phyloP scores from a whole-genome alignment of 2,113 vertebrate genomes.

The Chlamydotis undulata region DNA sequence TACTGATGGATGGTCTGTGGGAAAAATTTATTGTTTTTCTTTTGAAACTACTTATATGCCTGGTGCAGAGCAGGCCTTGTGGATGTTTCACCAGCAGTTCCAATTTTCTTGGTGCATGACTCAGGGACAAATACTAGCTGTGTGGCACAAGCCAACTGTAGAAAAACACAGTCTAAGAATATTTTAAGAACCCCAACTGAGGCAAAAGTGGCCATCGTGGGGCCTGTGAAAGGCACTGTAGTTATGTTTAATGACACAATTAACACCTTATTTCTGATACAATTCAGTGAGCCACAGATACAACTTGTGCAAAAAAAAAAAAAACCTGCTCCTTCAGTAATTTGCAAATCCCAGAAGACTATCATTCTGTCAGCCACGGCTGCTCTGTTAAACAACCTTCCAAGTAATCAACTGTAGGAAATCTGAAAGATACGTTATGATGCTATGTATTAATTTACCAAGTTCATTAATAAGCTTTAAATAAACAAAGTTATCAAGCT shows the following conservation, averaged over 20 bases:
- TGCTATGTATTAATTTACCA: constrained; percentile 4
- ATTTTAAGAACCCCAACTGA: background rate
- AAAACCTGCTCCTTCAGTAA: constrained; percentile 16
- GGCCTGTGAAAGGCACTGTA: background rate
- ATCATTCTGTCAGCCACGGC: background rate
- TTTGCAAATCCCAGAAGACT: constrained; percentile 1
- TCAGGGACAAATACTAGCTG: background rate
- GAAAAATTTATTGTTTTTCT: background rate
- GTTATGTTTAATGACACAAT: constrained; percentile 33
- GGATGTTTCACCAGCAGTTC: background rate
- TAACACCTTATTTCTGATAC: constrained; percentile 34
- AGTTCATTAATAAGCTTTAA: constrained; percentile 38
- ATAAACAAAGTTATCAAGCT: constrained; percentile 23
- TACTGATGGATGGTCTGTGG: background rate
- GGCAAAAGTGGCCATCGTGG: background rate
- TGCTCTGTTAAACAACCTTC: background rate
- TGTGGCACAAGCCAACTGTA: background rate
- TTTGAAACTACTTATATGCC: background rate
- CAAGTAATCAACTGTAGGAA: constrained; percentile 1
- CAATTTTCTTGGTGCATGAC: background rate
- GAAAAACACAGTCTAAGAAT: constrained; percentile 2
- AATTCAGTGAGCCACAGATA: constrained; percentile 44
- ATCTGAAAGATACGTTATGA: background rate
- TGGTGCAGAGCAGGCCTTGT: accelerated
- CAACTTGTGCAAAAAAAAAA: background rate